Evolutionary conservation across 92 coral and sea anemone species (phyloP).

Genomic region (Parazoanthus swiftii): DNA sequence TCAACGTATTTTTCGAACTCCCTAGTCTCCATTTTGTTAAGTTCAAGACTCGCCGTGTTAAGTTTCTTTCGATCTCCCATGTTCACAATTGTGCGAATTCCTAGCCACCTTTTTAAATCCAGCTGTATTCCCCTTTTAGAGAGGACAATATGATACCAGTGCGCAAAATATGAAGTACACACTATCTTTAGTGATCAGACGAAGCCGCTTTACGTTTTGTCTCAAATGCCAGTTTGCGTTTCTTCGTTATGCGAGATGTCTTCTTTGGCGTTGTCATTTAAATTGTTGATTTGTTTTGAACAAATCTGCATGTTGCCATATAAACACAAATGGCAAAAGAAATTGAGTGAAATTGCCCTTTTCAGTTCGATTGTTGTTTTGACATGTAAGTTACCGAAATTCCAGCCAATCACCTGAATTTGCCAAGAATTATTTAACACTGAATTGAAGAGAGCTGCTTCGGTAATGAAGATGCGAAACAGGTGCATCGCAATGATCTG

Average conservation of each 20-base stretch:
- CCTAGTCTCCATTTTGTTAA: constrained; percentile 67
- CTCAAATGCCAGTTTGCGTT: not conserved
- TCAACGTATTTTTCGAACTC: constrained; percentile 55
- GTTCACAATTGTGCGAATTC: not conserved
- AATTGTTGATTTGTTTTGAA: constrained; percentile 19
- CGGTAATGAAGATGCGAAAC: not conserved
- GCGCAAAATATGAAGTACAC: not conserved
- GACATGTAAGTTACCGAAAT: not conserved
- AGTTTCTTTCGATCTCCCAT: constrained; percentile 72
- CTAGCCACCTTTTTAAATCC: not conserved
- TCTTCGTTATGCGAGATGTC: not conserved
- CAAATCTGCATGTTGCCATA: constrained; percentile 39
- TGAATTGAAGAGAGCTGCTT: constrained; percentile 10
- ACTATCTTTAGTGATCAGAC: not conserved
- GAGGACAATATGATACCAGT: not conserved
- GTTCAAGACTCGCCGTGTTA: constrained; percentile 74
- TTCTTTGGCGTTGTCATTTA: not conserved
- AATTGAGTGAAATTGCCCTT: not conserved
- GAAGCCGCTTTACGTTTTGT: not conserved
- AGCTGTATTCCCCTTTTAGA: not conserved
- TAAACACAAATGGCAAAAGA: constrained; percentile 5
- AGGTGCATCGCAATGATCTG: constrained; percentile 13
- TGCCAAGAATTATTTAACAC: not conserved
- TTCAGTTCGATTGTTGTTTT: constrained; percentile 6
- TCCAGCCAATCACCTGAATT: constrained; percentile 14